Evolutionary conservation across 2,888 invertebrate genomes (phyloP).

Genomic region (Odontocolon sp.): DNA sequence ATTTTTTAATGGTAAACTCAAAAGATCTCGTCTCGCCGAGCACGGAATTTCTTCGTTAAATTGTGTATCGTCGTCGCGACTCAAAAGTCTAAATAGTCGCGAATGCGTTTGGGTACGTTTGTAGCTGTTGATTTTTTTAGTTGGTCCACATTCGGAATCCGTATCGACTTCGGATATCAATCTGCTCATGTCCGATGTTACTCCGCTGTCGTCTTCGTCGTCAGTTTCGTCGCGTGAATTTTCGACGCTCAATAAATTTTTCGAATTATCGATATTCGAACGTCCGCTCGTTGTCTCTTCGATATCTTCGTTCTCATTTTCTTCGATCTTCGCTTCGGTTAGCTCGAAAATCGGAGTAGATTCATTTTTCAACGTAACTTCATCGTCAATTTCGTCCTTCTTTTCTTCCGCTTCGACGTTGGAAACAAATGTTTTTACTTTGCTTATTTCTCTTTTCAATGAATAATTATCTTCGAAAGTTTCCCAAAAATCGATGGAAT

Average conservation of each 20-base stretch:
- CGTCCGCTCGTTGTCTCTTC: slow-evolving; percentile 22
- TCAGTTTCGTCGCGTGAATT: slow-evolving; percentile 80
- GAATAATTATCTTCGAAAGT: slow-evolving; percentile 65
- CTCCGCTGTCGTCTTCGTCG: slow-evolving; percentile 87
- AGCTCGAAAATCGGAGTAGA: slow-evolving; percentile 23
- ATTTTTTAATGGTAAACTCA: slow-evolving; percentile 66
- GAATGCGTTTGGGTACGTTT: slow-evolving; percentile 89
- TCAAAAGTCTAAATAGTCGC: slow-evolving; percentile 86
- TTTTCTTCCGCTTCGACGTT: not conserved
- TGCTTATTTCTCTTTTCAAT: not conserved
- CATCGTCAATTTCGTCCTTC: slow-evolving; percentile 40
- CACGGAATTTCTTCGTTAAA: slow-evolving; percentile 68
- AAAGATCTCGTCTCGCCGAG: slow-evolving; percentile 58
- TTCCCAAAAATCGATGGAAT: slow-evolving; percentile 51
- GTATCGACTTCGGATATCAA: slow-evolving; percentile 86
- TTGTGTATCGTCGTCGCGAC: slow-evolving; percentile 83
- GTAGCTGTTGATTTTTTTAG: slow-evolving; percentile 83
- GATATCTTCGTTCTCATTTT: slow-evolving; percentile 3
- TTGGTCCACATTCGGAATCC: slow-evolving; percentile 84
- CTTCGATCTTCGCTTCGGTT: slow-evolving; percentile 29
- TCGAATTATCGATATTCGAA: slow-evolving; percentile 25
- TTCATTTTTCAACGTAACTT: slow-evolving; percentile 4
- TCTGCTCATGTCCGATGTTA: slow-evolving; percentile 86
- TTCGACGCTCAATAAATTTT: slow-evolving; percentile 65
- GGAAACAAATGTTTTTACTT: not conserved